Base-by-base conservation (phyloP, 2,888 invertebrate species). In the Cheilosia variabilis region DNA sequence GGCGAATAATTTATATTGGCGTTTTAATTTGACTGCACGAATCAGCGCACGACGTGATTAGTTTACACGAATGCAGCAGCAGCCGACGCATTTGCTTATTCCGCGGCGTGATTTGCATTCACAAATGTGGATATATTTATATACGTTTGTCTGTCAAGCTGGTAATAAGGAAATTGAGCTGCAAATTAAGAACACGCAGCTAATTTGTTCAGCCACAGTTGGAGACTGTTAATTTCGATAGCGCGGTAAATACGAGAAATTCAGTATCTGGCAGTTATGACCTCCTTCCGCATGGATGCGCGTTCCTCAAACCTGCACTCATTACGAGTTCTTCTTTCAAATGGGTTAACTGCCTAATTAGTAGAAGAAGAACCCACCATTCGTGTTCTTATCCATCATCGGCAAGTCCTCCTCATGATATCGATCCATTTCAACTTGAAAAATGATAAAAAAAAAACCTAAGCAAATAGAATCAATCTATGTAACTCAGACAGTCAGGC, bases 291-390 rank as follows among this genome's bases (percentile, higher is more conserved):
- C 19, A 27, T 41, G 9, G 37, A 41, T 41, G 37, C 41, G 37
- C 13, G 13, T 37, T 50, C 47, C 58, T 58, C 58, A 71, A 71
- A 58, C 69, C 58, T 37, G 69, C 37, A 50, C 60, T 41, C 60
- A 60, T 72, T 52, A 52, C 52, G 52, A 27, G 2, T 52, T 31
- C 45, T 27, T 27, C 19, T 24, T 15, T 13, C 1, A 73, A 73
- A 65, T 57, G 53, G 73, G 63, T 65, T 63, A 63, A 22, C 53
- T 45, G 43, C 37, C 63, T 73, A 63, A 63, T 73, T 63, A 34
- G 45, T 53, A 24, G 9, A 27, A 37, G 9, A 31, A 31, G 52
- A 53, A 63, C 63, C 43, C 47, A 47, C 50, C 58, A 50, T 50
- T 72, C 50, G 17, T 27, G 53, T 72, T 53, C 4, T 22, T 53